phyloP scores from a whole-genome alignment of 2,797 vertebrate species.

The Cyclura pinguis region DNA sequence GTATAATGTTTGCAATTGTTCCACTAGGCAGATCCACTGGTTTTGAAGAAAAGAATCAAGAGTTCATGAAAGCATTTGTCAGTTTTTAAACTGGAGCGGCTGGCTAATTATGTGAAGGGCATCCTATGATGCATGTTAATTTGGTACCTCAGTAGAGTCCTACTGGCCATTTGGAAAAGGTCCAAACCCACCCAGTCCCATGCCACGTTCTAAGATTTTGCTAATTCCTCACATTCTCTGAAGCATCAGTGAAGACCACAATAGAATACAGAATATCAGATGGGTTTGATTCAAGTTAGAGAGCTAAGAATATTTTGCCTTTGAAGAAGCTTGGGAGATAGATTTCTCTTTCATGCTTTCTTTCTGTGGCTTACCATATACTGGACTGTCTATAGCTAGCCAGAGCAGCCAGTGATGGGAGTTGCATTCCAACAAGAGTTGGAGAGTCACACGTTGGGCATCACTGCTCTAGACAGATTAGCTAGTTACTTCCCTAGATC shows the following conservation, averaged over 20 bases:
- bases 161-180: not conserved
- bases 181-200: too few relatives aligned
- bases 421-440: not conserved
- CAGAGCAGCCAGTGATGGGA: not conserved
- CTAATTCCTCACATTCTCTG: conserved; percentile 6
- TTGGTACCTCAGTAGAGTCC: not conserved
- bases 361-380: not conserved
- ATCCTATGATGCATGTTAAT: conserved; percentile 16
- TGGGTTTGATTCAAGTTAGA: not conserved
- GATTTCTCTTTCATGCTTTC: conserved; percentile 16
- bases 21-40: not conserved
- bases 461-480: not conserved
- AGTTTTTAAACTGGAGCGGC: conserved; percentile 2
- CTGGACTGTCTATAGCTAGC: not conserved
- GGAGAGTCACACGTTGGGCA: not conserved
- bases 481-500: too few relatives aligned
- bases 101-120: conserved; percentile 25
- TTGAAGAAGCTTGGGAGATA: not conserved
- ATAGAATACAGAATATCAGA: not conserved
- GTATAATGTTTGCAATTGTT: conserved; percentile 19
- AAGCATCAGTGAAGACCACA: not conserved
- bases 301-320: not conserved
- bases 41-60: conserved; percentile 25
- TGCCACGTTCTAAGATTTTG: not conserved
- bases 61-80: conserved; percentile 9